Evolutionary conservation across 2,797 vertebrate species (phyloP).

Genomic region (Microtus obscurus): DNA sequence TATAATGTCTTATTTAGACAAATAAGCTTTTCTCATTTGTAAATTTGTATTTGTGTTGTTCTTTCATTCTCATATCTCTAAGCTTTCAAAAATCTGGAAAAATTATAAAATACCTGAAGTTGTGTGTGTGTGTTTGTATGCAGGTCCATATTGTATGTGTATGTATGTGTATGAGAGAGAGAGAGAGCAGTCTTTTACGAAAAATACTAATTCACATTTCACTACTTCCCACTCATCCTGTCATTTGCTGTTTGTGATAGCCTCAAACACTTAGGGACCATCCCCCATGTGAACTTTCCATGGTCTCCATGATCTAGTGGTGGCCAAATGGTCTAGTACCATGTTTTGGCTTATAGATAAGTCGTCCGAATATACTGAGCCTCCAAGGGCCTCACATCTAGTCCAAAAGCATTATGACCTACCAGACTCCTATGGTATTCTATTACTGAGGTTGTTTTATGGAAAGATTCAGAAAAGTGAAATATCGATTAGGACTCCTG

Average conservation of each 20-base stretch:
- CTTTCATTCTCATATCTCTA: neutral
- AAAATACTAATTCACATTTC: constrained; percentile 24
- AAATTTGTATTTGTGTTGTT: constrained; percentile 25
- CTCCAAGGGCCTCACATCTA: neutral
- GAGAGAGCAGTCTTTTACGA: neutral
- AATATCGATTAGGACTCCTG: neutral
- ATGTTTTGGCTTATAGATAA: neutral
- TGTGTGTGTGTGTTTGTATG: neutral
- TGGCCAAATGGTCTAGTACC: neutral
- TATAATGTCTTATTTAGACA: neutral
- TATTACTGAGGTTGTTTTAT: neutral
- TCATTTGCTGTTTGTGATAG: neutral
- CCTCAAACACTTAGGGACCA: neutral
- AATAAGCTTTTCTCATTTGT: constrained; percentile 5
- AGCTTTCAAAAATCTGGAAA: neutral
- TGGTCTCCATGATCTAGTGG: neutral
- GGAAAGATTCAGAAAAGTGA: neutral
- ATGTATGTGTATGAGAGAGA: neutral
- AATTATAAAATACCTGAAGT: neutral
- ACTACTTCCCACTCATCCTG: neutral
- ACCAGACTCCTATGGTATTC: neutral
- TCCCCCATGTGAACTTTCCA: neutral
- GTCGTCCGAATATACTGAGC: neutral
- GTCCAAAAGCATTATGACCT: neutral
- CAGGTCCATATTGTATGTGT: neutral